Base-by-base conservation (phyloP, 2,797 vertebrate genomes). In the Iguana delicatissima region DNA sequence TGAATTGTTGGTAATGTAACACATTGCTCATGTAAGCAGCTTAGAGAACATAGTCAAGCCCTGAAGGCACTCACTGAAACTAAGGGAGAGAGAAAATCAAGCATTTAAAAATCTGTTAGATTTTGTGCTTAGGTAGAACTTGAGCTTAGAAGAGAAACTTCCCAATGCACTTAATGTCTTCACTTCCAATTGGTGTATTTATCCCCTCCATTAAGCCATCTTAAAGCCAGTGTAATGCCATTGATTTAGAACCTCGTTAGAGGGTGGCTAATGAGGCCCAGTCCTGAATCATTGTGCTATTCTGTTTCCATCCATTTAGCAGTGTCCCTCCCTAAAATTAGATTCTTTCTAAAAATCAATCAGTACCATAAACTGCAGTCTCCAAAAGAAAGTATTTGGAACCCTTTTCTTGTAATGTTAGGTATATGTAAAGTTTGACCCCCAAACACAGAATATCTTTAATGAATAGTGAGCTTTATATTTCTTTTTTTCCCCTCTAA, bases 391-490 rank as follows among this genome's bases (percentile, higher is more conserved):
- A 92, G 87, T 80, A n/a, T 85, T 67, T 9, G 6, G 46, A 52
- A 18, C 16, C 12, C 18, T 50, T 18, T 55, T 22, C 18, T 32
- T n/a, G 50, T 76, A 38, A 38, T 22, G 57, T 42, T 42, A 59
- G 3, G 52, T 79, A 69, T 77, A 91, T 92, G 80, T 74, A 93
- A 94, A 84, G 84, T 94, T 91, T 95, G 94, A 96, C 90, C 46
- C 85, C 18, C 92, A 94, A 95, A 96, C 92, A 90, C 59, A 84
- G 73, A 92, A 92, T 91, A 80, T 92, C 93, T 91, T 94, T 92
- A 88, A 95, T 96, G 93, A 95, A 93, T 89, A 86, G 88, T 92
- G 87, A 87, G 93, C 92, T 97, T 96, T 95, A 95, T 95, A 95
- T 95, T 96, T 95, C 72, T 89, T 79, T 50, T 12, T 4, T 38